Percentiles rank a stretch among this genome's conserved stretches.
Evolutionary conservation across 1,140 invertebrate genomes (phyloP).

Genomic region (Marisa cornuarietis): DNA sequence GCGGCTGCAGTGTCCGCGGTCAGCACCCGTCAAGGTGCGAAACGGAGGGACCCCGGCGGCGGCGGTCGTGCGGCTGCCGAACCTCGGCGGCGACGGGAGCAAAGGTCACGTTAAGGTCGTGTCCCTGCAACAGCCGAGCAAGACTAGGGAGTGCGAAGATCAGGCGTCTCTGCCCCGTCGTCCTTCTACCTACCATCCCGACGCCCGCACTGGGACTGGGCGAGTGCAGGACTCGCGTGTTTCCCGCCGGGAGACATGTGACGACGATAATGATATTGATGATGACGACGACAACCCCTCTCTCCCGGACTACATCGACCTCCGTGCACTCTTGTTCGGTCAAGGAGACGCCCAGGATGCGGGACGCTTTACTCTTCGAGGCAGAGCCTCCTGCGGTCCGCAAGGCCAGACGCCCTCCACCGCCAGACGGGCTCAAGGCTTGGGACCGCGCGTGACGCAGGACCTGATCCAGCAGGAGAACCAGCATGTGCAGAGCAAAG

Average conservation of each 20-base stretch:
- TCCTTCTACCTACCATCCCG: conserved; percentile 36
- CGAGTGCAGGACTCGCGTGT: neutral
- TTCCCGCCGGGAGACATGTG: neutral
- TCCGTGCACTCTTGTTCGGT: conserved; percentile 49
- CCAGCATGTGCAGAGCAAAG: conserved; percentile 41
- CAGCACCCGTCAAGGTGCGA: neutral
- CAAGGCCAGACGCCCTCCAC: neutral
- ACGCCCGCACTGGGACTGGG: conserved; percentile 21
- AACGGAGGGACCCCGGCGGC: neutral
- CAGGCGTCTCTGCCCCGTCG: conserved; percentile 17
- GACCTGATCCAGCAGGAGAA: conserved; percentile 45
- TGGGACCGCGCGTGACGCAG: conserved; percentile 34
- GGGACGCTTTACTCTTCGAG: neutral
- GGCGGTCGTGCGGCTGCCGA: neutral
- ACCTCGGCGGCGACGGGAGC: conserved; percentile 6
- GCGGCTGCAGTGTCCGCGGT: neutral
- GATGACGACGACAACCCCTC: conserved; percentile 43
- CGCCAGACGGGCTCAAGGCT: conserved; percentile 17
- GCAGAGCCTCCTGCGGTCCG: neutral
- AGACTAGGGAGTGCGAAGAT: conserved; percentile 5
- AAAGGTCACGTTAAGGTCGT: conserved; percentile 28
- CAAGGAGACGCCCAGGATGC: conserved; percentile 22
- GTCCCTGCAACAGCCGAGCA: conserved; percentile 22
- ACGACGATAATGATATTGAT: conserved; percentile 11
- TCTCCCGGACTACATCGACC: conserved; percentile 44